Percentiles rank a stretch among this genome's conserved stretches.
phyloP scores from a whole-genome alignment of 2,113 vertebrate species.

The Tragelaphus buxtoni region DNA sequence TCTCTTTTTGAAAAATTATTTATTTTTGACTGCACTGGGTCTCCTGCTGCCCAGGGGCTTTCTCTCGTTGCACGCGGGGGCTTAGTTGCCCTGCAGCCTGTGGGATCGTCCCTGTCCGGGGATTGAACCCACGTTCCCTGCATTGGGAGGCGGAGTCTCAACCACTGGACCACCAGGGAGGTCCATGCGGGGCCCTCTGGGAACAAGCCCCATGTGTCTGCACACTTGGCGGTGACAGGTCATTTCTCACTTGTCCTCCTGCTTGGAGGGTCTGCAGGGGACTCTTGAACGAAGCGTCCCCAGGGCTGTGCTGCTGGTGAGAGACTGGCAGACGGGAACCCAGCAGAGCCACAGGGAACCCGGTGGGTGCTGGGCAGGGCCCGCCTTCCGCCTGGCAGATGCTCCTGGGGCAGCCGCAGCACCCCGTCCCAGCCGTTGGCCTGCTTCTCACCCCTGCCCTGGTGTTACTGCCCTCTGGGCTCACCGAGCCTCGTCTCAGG shows the following conservation, averaged over 20 bases:
- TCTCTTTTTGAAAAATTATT: no score
- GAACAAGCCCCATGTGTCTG: no score
- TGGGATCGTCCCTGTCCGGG: not conserved
- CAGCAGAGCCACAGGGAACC: rapidly evolving
- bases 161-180: not conserved
- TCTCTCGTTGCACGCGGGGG: rapidly evolving
- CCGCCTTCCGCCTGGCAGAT: rapidly evolving
- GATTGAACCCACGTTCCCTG: not conserved
- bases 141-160: not conserved
- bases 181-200: not conserved
- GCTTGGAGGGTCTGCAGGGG: not conserved
- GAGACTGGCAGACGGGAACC: not conserved
- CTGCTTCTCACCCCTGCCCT: not conserved
- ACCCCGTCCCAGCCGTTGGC: rapidly evolving
- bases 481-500: not conserved
- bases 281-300: not conserved
- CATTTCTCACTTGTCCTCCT: not conserved
- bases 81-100: not conserved
- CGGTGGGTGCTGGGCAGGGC: no score
- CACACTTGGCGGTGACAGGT: not conserved
- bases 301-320: not conserved
- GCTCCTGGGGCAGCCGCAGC: rapidly evolving
- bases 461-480: not conserved
- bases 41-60: not conserved
- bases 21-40: not conserved